Evolutionary conservation across 2,888 invertebrate genomes (phyloP).

Genomic region (Drosophila seclusa): DNA sequence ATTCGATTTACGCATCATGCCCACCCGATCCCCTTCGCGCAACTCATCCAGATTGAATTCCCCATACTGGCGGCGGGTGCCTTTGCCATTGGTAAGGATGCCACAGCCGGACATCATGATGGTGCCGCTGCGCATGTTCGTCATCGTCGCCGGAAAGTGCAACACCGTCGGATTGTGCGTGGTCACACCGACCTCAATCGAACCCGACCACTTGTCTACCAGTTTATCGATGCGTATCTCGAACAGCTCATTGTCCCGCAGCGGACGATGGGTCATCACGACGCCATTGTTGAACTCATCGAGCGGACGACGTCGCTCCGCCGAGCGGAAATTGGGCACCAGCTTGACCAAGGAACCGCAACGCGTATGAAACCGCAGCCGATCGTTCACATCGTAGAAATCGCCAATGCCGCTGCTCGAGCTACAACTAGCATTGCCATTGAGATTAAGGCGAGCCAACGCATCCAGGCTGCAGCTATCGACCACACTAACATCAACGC

Average conservation of each 20-base stretch:
- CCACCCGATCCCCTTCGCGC: slow-evolving; percentile 95
- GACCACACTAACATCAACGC: slow-evolving; percentile 79
- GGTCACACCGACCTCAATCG: slow-evolving; percentile 93
- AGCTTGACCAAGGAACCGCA: slow-evolving; percentile 95
- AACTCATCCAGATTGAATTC: slow-evolving; percentile 97
- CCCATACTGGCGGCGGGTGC: slow-evolving; percentile 96
- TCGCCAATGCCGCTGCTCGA: slow-evolving; percentile 44
- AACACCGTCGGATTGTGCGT: slow-evolving; percentile 95
- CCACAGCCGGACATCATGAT: slow-evolving; percentile 99
- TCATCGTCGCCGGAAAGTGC: slow-evolving; percentile 98
- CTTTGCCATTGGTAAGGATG: slow-evolving; percentile 97
- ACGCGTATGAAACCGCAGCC: slow-evolving; percentile 93
- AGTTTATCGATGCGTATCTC: slow-evolving; percentile 97
- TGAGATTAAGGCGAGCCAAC: slow-evolving; percentile 42
- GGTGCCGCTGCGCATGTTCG: slow-evolving; percentile 96
- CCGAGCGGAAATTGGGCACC: slow-evolving; percentile 92
- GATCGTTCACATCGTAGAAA: slow-evolving; percentile 86
- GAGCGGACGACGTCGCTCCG: slow-evolving; percentile 93
- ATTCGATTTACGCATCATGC: slow-evolving; percentile 93
- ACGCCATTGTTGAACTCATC: slow-evolving; percentile 99
- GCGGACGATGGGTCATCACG: slow-evolving; percentile 95
- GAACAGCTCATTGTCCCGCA: slow-evolving; percentile 95
- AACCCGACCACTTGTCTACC: slow-evolving; percentile 95
- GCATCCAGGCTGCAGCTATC: slow-evolving; percentile 51
- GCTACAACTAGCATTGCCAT: slow-evolving; percentile 30